Conservation (phyloP, 1,140 invertebrate species). For the Tetramorium alpestre region DNA sequence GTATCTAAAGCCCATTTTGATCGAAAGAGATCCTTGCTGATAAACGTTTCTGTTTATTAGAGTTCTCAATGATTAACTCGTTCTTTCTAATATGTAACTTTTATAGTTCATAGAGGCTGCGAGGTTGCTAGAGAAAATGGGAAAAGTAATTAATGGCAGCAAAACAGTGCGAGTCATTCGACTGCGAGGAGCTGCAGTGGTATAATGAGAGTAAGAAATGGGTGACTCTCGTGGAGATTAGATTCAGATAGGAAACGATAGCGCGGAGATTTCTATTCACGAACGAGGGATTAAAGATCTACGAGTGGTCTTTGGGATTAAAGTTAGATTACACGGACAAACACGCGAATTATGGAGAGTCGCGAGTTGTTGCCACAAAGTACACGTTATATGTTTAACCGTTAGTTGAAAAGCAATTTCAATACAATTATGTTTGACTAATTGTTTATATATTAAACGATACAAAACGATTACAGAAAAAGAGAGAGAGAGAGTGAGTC, state of each 20-base stretch:
- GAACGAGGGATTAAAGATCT: slow-evolving; percentile 36
- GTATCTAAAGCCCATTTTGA: background rate
- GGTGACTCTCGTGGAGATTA: slow-evolving; percentile 34
- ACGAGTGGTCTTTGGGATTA: slow-evolving; percentile 23
- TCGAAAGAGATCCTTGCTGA: background rate
- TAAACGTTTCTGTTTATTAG: background rate
- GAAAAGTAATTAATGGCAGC: slow-evolving; percentile 42
- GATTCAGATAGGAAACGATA: slow-evolving; percentile 33
- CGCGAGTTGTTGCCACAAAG: background rate
- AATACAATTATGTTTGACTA: background rate
- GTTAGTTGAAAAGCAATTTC: background rate
- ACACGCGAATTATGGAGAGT: background rate
- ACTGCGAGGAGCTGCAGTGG: background rate
- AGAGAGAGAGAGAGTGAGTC: no score
- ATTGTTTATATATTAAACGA: background rate
- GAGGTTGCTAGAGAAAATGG: background rate
- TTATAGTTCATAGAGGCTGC: background rate
- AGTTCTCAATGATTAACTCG: background rate
- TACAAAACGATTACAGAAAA: no score
- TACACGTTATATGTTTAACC: background rate
- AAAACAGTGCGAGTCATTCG: slow-evolving; percentile 4
- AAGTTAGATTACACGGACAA: slow-evolving; percentile 26
- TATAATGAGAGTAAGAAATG: slow-evolving; percentile 40
- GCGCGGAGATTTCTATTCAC: slow-evolving; percentile 32
- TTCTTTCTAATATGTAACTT: background rate